Evolutionary conservation across 30 jellyfish, hydroid and myxozoan genomes (phyloP).

Genomic region (Pseudorhiza aurosa): DNA sequence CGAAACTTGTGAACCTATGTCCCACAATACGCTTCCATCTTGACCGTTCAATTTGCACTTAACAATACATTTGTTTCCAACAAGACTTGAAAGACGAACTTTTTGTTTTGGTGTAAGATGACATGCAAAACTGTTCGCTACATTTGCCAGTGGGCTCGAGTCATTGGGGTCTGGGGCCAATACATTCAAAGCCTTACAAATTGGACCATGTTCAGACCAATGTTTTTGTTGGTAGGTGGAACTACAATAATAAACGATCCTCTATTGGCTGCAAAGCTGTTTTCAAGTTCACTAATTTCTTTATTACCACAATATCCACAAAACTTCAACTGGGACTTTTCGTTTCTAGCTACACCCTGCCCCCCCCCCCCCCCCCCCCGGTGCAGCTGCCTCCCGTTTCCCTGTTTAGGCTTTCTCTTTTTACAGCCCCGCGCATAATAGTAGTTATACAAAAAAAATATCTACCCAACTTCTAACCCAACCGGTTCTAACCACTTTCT

Average conservation of each 20-base stretch:
- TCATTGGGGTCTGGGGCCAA: slow-evolving; percentile 26
- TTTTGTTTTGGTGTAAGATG: slow-evolving; percentile 61
- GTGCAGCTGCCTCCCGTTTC: slow-evolving; percentile 65
- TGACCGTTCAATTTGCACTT: slow-evolving; percentile 51
- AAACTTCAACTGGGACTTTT: slow-evolving; percentile 33
- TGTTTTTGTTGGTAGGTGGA: slow-evolving; percentile 48
- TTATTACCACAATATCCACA: slow-evolving; percentile 35
- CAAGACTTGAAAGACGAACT: slow-evolving; percentile 21
- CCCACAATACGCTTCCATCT: slow-evolving; percentile 40
- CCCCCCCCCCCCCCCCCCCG: slow-evolving; percentile 59
- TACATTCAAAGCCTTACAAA: slow-evolving; percentile 48
- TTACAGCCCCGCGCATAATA: slow-evolving; percentile 71
- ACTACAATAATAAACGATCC: slow-evolving; percentile 58
- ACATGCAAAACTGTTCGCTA: slow-evolving; percentile 15
- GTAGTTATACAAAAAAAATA: no score
- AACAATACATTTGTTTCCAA: slow-evolving; percentile 59
- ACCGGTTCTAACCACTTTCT: no score
- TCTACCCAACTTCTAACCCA: no score
- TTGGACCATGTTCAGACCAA: slow-evolving; percentile 48
- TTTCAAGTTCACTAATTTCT: slow-evolving; percentile 17
- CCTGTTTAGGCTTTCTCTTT: slow-evolving; percentile 42
- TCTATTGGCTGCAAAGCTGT: slow-evolving; percentile 47
- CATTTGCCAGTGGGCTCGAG: slow-evolving; percentile 5
- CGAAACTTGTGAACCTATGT: slow-evolving; percentile 73
- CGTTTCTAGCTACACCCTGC: slow-evolving; percentile 39